Base-by-base conservation (phyloP, 2,888 invertebrate species). In the Plusia festucae region DNA sequence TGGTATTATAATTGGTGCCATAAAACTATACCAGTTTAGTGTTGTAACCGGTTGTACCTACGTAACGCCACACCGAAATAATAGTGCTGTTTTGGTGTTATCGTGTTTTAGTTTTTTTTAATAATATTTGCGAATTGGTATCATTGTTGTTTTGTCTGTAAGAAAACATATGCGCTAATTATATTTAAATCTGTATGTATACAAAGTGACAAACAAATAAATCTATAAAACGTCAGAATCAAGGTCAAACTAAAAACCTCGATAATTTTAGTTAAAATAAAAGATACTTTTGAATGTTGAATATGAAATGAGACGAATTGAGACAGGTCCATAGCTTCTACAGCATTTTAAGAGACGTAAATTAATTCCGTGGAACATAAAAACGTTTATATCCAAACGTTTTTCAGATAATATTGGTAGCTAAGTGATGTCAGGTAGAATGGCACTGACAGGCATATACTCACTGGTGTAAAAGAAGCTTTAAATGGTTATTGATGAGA, bases 401-500 rank as follows among this genome's bases (percentile, higher is more conserved):
- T 40, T 40, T n/a, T 40, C n/a, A n/a, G n/a, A 5, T 40, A 40
- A 40, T 40, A n/a, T 40, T 40, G 40, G 40, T 40, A 40, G 40
- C 40, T 6, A n/a, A 40, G 1, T n/a, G 5, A n/a, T 40, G 40
- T 40, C 40, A 40, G 40, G 40, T 40, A 40, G 34, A 34, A 6
- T 40, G 6, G 34, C 13, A 34, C 34, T 34, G 13, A 40, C 52
- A 58, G 53, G 44, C 22, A 30, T 65, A 68, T 58, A 59, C 20
- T 34, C 11, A 49, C 34, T 56, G 70, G 27, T 22, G 32, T 46
- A 30, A 60, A 65, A 65, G 68, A 70, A 71, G 62, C 65, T 68
- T 58, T 65, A 63, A 77, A 69, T 58, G 66, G 55, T 60, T 59
- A 18, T 59, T 66, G 51, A 67, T 68, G 58, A 27, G 44, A 53